A percentile compares a stretch with the other conserved stretches of the same genome.
Conservation (phyloP, 2,888 invertebrate species). For the Acleris sparsana region DNA sequence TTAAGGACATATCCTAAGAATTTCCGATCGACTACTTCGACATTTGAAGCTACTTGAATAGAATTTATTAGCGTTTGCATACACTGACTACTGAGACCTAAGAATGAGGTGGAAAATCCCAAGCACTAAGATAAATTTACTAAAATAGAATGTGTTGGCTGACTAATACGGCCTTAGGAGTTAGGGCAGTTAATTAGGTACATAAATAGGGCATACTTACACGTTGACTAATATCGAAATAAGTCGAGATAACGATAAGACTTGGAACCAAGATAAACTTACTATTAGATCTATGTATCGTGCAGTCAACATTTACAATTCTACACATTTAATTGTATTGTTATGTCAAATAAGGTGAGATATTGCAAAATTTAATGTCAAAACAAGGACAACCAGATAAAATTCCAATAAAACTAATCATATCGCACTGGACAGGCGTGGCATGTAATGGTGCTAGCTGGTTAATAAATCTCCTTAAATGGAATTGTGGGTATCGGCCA, state of each 20-base stretch:
- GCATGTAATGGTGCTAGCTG: constrained; percentile 36
- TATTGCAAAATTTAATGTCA: constrained; percentile 29
- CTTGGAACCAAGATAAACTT: constrained; percentile 3
- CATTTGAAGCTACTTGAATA: constrained; percentile 41
- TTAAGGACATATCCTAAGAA: constrained; percentile 51
- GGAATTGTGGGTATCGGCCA: constrained; percentile 36
- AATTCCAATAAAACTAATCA: constrained; percentile 38
- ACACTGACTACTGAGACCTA: not conserved
- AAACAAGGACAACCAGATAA: constrained; percentile 33
- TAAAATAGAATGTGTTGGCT: not conserved
- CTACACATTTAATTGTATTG: constrained; percentile 23
- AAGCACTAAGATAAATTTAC: too few relatives aligned
- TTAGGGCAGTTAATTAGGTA: not conserved
- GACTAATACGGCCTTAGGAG: not conserved
- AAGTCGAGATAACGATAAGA: constrained; percentile 2
- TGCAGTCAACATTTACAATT: constrained; percentile 1
- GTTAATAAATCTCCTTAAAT: constrained; percentile 37
- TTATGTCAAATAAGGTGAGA: constrained; percentile 27
- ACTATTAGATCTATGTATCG: constrained; percentile 9
- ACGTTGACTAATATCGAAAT: not conserved
- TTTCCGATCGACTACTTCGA: constrained; percentile 53
- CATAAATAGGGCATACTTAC: not conserved
- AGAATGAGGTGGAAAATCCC: too few relatives aligned
- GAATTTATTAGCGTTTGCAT: not conserved
- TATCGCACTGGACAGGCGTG: constrained; percentile 33